A percentile compares a stretch with the other conserved stretches of the same genome.
Conservation (phyloP, 2,113 vertebrate genomes). For the Murina feae region DNA sequence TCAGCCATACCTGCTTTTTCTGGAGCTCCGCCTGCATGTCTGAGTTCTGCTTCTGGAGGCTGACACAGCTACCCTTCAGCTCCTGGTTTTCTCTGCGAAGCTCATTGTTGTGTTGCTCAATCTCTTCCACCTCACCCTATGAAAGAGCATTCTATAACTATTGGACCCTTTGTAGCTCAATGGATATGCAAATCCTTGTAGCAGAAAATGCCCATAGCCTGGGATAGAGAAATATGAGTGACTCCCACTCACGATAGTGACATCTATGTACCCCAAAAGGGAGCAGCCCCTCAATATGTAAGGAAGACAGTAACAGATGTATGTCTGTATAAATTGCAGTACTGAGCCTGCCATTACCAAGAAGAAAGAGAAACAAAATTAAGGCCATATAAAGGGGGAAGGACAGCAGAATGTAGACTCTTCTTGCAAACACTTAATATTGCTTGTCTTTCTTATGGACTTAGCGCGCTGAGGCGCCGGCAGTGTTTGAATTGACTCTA, state of each 20-base stretch:
- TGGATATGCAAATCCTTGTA: background rate
- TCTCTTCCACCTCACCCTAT: constrained; percentile 77
- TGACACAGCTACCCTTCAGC: constrained; percentile 64
- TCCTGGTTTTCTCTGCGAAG: constrained; percentile 72
- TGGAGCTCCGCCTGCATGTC: constrained; percentile 64
- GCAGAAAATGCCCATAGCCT: background rate
- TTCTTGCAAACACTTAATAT: background rate
- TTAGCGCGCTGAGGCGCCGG: background rate
- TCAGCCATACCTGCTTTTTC: constrained; percentile 59
- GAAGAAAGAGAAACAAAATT: background rate
- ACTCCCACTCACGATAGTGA: background rate
- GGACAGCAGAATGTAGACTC: background rate
- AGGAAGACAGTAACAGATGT: background rate
- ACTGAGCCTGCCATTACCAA: background rate
- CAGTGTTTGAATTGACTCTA: background rate
- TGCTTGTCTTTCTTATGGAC: background rate
- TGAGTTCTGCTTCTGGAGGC: constrained; percentile 65
- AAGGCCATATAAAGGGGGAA: background rate
- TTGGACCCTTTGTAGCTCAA: background rate
- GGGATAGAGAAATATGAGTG: background rate
- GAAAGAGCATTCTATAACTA: background rate
- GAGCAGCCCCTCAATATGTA: background rate
- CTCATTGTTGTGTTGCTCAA: constrained; percentile 71
- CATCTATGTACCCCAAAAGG: background rate
- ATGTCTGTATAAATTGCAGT: background rate